Evolutionary conservation across 2,888 invertebrate genomes (phyloP).

Genomic region (Mimumesa dahlbomi): DNA sequence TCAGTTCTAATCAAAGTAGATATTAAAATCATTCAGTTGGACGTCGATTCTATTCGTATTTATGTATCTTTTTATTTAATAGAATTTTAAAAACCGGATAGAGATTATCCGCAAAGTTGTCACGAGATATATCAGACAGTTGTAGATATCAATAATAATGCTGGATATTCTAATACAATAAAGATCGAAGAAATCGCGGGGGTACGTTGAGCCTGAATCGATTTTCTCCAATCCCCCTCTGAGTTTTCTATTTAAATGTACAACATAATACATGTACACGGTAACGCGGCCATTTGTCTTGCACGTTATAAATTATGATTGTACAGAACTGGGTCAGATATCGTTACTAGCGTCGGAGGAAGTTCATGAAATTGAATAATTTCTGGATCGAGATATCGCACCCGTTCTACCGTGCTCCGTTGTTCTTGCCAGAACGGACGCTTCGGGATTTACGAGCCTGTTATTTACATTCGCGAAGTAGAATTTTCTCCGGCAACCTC

Average conservation of each 20-base stretch:
- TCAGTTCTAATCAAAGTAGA: too few relatives aligned
- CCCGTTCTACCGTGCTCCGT: not conserved
- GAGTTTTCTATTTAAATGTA: conserved; percentile 19
- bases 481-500: conserved; percentile 15
- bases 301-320: conserved; percentile 42
- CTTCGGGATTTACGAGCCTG: conserved; percentile 30
- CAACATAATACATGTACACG: conserved; percentile 23
- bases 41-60: too few relatives aligned
- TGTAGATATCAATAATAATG: too few relatives aligned
- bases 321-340: conserved; percentile 28
- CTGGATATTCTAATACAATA: too few relatives aligned
- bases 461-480: conserved; percentile 13
- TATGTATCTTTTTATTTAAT: too few relatives aligned
- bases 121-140: too few relatives aligned
- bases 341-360: conserved; percentile 14
- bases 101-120: too few relatives aligned
- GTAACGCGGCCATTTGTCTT: conserved; percentile 31
- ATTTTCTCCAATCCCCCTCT: conserved; percentile 5
- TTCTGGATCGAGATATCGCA: conserved; percentile 31
- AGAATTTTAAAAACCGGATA: too few relatives aligned
- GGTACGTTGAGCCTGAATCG: too few relatives aligned
- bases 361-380: conserved; percentile 50
- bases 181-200: conserved; percentile 18
- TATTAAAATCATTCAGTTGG: too few relatives aligned
- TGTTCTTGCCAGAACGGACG: conserved; percentile 28